phyloP scores from a whole-genome alignment of 92 coral and sea anemone genomes.

The Nematostella vectensis region DNA sequence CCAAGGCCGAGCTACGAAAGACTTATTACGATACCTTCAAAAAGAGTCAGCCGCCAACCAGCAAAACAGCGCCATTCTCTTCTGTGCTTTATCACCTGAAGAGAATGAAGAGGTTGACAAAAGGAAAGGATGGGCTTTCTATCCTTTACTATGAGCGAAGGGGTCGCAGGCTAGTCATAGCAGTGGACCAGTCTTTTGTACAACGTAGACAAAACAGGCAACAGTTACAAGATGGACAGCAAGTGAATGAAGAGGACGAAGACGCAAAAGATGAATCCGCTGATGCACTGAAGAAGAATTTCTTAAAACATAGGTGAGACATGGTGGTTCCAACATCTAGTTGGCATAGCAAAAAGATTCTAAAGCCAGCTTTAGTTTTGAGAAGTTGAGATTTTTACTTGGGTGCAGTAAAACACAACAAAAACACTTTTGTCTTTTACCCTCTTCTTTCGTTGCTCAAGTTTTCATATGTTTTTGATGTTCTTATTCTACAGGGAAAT shows the following conservation, averaged over 20 bases:
- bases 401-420: too few species aligned
- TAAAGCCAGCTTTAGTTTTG: too few species aligned
- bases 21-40: constrained; percentile 41
- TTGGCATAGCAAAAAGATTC: too few species aligned
- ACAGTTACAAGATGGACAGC: neutral
- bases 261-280: constrained; percentile 11
- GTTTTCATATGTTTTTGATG: too few species aligned
- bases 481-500: constrained; percentile 21
- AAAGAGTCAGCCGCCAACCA: constrained; percentile 10
- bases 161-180: constrained; percentile 44
- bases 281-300: constrained; percentile 41
- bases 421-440: too few species aligned
- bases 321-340: too few species aligned
- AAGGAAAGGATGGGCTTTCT: constrained; percentile 38
- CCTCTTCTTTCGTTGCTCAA: too few species aligned
- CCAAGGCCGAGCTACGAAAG: constrained; percentile 46
- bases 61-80: constrained; percentile 28
- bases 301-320: constrained; percentile 41
- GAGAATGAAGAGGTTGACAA: constrained; percentile 40
- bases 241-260: constrained; percentile 5
- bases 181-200: constrained; percentile 61
- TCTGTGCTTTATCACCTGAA: constrained; percentile 44
- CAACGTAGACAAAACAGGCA: constrained; percentile 38
- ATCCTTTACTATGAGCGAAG: constrained; percentile 45
- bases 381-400: too few species aligned